Evolutionary conservation across 2,113 vertebrate genomes (phyloP), one percentile per base, ranked within the genome.

Genomic region (Cinclus mexicanus): DNA sequence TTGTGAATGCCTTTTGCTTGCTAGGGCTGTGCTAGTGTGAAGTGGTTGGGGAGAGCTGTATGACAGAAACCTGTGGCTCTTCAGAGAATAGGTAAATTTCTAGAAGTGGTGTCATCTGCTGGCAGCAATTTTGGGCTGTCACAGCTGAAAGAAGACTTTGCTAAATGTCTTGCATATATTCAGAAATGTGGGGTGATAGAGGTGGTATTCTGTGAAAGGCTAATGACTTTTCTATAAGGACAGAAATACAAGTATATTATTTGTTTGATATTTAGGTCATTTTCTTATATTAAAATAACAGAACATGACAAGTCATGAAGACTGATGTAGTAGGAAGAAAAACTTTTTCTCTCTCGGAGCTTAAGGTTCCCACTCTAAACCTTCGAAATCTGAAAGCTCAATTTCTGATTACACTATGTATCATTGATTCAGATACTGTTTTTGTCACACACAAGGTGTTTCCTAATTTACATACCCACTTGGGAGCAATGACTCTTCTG

Each of bases 151-250:
- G 25, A 14, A 77, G 31, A 41, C 41, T 70, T 83, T 75, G 33
- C 29, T 14, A 25, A 18, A 4, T 52, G n/a, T 77, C 49, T 68
- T 59, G 31, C 5, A 2, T 60, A 8, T 23, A 20, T 78, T 70
- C 47, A 70, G 33, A 69, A 85, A 46, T 10, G 50, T 0, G 0
- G 35, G 61, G 14, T 0, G 1, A 37, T 9, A 50, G 12, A 61
- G 23, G 16, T 20, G 12, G 1, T 89, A 19, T 47, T 61, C 46
- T n/a, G 12, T n/a, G 29, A 41, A 65, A 55, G 10, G 7, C 31
- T 71, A n/a, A 42, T 46, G 44, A 9, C 17, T 46, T 41, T 12
- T 25, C 22, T 49, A 1, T 31, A 47, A 35, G 10, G 15, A n/a
- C 13, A 70, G 17, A 74, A 74, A 56, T 70, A 33, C 22, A 68